These are phyloP conservation scores for Leptoteleia sp. DNA, from an alignment of 1,140 invertebrate species.

Conservation along the genomic window DNA sequence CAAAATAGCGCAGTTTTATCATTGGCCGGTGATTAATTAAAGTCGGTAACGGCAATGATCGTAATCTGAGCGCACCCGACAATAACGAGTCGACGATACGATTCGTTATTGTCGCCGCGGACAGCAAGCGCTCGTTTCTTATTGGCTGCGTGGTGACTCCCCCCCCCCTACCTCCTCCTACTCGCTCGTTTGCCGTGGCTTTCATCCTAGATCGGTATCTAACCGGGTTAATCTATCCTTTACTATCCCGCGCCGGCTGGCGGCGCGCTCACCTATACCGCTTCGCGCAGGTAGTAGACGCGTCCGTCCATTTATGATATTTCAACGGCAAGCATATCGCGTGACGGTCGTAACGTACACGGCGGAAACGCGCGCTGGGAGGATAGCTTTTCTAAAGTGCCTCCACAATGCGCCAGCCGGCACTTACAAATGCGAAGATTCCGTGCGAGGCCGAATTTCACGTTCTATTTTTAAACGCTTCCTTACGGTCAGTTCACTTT, in stretches of 20 bases:
- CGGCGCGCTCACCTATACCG: constrained; percentile 5
- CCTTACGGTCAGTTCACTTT: constrained; percentile 30
- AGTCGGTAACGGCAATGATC: constrained; percentile 11
- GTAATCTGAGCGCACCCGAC: constrained; percentile 10
- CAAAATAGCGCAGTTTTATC: constrained; percentile 25
- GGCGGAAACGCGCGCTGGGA: constrained; percentile 45
- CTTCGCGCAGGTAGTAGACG: constrained; percentile 24
- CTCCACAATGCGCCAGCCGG: constrained; percentile 45
- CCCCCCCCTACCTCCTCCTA: too few species aligned
- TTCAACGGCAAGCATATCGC: constrained; percentile 53
- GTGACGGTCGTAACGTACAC: constrained; percentile 48
- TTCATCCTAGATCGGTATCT: constrained; percentile 71
- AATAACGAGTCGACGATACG: constrained; percentile 22
- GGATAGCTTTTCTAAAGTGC: constrained; percentile 58
- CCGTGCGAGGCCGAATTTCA: constrained; percentile 51
- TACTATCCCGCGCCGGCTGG: constrained; percentile 43
- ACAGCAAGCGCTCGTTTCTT: constrained; percentile 25
- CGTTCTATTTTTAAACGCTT: constrained; percentile 45
- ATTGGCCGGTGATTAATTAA: constrained; percentile 23
- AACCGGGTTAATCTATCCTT: constrained; percentile 75
- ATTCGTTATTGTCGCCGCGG: neutral
- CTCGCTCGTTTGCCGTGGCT: constrained; percentile 48
- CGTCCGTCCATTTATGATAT: constrained; percentile 56
- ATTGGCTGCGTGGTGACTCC: constrained; percentile 27
- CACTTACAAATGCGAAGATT: constrained; percentile 62